A percentile compares a stretch with the other conserved stretches of the same genome.
Evolutionary conservation across 1,140 invertebrate species (phyloP).

Genomic region (Ceratina japonica): DNA sequence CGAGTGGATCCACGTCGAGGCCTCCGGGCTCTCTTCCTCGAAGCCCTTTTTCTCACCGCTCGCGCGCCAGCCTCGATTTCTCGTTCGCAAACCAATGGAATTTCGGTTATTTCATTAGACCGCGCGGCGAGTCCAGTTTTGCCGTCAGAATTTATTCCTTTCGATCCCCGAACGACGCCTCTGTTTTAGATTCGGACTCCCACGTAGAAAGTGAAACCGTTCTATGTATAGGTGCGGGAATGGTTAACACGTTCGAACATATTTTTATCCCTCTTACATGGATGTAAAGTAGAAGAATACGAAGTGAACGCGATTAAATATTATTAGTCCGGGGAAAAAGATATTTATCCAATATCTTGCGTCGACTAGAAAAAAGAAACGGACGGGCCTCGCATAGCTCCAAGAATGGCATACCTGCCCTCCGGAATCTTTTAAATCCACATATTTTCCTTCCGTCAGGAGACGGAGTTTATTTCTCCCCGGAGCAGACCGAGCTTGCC

Average conservation of each 20-base stretch:
- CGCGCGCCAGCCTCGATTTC: background rate
- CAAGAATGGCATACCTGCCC: background rate
- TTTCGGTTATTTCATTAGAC: constrained; percentile 11
- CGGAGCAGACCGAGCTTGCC: background rate
- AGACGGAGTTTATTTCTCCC: background rate
- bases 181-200: background rate
- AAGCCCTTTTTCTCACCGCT: background rate
- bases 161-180: constrained; percentile 7
- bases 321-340: too few species aligned
- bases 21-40: background rate
- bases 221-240: background rate
- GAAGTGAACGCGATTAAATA: too few species aligned
- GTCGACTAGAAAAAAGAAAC: too few species aligned
- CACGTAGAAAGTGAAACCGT: background rate
- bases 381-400: too few species aligned
- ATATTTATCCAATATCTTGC: too few species aligned
- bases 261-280: too few species aligned
- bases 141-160: constrained; percentile 9
- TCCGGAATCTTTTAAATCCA: background rate
- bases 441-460: background rate
- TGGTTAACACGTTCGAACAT: background rate
- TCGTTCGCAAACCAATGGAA: constrained; percentile 5
- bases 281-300: too few species aligned
- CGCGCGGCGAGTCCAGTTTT: background rate
- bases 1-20: constrained; percentile 49